Base-by-base conservation (phyloP, 2,797 vertebrate genomes). In the Morus bassanus region DNA sequence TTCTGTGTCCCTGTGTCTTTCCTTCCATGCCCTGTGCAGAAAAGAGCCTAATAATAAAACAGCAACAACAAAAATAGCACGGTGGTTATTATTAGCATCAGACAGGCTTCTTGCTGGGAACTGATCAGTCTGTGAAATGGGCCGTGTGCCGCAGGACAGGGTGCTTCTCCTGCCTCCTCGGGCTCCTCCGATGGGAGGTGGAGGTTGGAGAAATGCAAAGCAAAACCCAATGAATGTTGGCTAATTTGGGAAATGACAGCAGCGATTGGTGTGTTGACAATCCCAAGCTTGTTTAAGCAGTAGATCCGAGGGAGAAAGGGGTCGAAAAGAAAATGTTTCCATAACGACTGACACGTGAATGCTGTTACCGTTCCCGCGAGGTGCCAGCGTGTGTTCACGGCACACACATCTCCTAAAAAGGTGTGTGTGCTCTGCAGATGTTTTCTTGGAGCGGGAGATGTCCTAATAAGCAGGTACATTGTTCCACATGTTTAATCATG, bases 391-490 rank as follows among this genome's bases (percentile, higher is more conserved):
- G 78, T 18, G 75, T 21, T 95, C 15, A 18, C 2, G 4, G 83
- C 82, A 82, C 46, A 33, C 2, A 3, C 25, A 1, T 74, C 95
- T 76, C 89, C 18, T 54, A 30, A 48, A 91, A 94, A 94, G 91
- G 88, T 95, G 85, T 85, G 85, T 2, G 6, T 6, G 59, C 84
- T 95, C 88, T 87, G 87, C 93, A 97, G 95, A 94, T 97, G 94
- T 94, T 96, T 94, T 74, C 79, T 56, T 1, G 0, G 81, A 92
- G 84, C 0, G 0, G 89, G 81, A 95, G 91, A 88, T 92, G 85
- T 84, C 89, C 89, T 95, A 95, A 96, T 91, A 92, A 95, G 91
- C 93, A 96, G 96, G 95, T 95, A 93, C 87, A 57, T 90, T 90
- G 80, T 96, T 96, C 88, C 69, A 93, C 70, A 35, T 91, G 69